These are phyloP conservation scores for Phyllostomus hastatus DNA, from an alignment of 2,113 vertebrate species.

Conservation along the genomic window DNA sequence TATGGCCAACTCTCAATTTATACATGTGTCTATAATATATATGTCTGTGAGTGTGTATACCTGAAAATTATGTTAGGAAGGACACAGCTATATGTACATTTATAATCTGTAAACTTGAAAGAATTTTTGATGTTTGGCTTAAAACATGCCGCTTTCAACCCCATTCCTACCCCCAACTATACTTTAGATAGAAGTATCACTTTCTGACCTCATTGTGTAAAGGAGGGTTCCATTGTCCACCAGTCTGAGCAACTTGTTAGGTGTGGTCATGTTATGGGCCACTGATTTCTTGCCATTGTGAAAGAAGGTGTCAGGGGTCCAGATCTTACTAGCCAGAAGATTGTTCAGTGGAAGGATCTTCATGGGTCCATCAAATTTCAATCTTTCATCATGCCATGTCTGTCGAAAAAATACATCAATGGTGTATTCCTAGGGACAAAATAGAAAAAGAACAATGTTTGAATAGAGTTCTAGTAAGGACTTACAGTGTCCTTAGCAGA, in stretches of 20 bases:
- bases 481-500: neutral
- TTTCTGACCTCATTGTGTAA: constrained; percentile 96
- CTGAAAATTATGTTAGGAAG: neutral
- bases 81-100: neutral
- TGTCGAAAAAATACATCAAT: constrained; percentile 99
- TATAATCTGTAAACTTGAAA: neutral
- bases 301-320: constrained; percentile 99
- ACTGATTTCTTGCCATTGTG: constrained; percentile 99
- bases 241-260: constrained; percentile 95
- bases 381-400: constrained; percentile 96
- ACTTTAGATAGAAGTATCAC: neutral
- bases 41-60: neutral
- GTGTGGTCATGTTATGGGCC: constrained; percentile 98
- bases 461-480: neutral
- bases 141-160: neutral
- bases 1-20: neutral
- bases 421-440: constrained; percentile 91
- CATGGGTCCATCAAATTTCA: constrained; percentile 98
- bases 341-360: constrained; percentile 97
- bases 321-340: constrained; percentile 97
- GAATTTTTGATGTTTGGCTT: neutral
- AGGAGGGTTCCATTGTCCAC: constrained; percentile 96
- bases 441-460: constrained; percentile 8
- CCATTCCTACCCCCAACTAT: neutral
- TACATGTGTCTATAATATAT: neutral